Evolutionary conservation across 2,797 vertebrate genomes (phyloP).

Genomic region (Arremon brunneinucha): DNA sequence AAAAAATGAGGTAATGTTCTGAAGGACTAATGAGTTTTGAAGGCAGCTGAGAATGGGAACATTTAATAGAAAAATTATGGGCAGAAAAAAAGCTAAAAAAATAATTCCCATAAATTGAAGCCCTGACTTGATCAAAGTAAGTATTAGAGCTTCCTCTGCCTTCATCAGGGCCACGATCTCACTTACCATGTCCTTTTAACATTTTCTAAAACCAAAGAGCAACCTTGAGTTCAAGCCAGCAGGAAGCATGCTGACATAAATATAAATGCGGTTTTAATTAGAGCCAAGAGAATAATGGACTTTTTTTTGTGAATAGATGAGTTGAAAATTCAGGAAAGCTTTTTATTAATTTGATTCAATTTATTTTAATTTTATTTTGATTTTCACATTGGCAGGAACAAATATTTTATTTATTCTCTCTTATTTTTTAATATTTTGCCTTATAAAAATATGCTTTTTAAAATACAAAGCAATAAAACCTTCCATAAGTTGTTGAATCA

Average conservation of each 20-base stretch:
- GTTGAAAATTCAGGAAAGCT: background rate
- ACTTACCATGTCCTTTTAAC: background rate
- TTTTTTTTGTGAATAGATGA: background rate
- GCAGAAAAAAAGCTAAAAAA: rapidly evolving
- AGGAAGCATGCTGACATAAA: background rate
- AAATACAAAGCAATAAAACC: background rate
- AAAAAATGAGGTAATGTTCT: background rate
- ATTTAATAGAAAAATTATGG: background rate
- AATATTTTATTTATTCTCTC: background rate
- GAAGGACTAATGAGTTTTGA: background rate
- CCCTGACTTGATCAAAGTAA: background rate
- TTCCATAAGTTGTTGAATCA: background rate
- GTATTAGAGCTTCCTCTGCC: background rate
- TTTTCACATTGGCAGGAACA: background rate
- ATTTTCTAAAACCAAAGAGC: background rate
- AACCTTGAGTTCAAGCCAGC: background rate
- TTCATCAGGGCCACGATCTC: background rate
- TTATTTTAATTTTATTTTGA: background rate
- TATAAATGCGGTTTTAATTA: conserved; percentile 35
- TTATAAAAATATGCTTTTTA: background rate
- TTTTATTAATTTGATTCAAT: background rate
- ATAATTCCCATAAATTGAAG: background rate
- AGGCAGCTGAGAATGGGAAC: background rate
- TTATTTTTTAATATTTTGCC: background rate
- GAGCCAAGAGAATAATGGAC: background rate